phyloP scores from a whole-genome alignment of 2,797 vertebrate species.

The Brotogeris chrysoptera region DNA sequence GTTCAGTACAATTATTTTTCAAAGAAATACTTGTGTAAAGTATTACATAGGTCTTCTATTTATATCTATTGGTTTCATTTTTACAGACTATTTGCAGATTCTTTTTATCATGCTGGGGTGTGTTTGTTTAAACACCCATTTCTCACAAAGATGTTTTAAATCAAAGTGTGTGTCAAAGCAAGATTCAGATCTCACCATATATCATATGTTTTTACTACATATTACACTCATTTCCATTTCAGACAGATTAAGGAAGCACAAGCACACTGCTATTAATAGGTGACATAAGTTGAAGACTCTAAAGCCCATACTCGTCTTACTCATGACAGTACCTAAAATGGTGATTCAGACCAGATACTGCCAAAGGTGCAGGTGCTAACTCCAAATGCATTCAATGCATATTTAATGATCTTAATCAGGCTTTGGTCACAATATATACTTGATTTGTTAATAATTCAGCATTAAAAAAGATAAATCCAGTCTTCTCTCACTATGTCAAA shows the following conservation, averaged over 20 bases:
- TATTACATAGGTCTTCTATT: neutral
- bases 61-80: neutral
- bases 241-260: neutral
- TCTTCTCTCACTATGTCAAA: neutral
- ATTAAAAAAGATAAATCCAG: rapidly evolving
- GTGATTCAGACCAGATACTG: neutral
- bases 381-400: neutral
- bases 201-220: neutral
- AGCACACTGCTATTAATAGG: neutral
- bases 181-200: neutral
- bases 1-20: neutral
- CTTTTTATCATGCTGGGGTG: neutral
- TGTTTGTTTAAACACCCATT: neutral
- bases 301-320: neutral
- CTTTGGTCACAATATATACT: neutral
- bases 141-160: slow-evolving; percentile 9
- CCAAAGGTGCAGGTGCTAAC: neutral
- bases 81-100: neutral
- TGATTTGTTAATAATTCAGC: neutral
- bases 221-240: neutral
- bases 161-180: neutral
- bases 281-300: neutral
- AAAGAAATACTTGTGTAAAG: neutral
- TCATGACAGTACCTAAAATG: neutral
- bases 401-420: neutral